These are phyloP conservation scores for Maniola jurtina DNA, from an alignment of 1,140 invertebrate species.

Conservation along the genomic window DNA sequence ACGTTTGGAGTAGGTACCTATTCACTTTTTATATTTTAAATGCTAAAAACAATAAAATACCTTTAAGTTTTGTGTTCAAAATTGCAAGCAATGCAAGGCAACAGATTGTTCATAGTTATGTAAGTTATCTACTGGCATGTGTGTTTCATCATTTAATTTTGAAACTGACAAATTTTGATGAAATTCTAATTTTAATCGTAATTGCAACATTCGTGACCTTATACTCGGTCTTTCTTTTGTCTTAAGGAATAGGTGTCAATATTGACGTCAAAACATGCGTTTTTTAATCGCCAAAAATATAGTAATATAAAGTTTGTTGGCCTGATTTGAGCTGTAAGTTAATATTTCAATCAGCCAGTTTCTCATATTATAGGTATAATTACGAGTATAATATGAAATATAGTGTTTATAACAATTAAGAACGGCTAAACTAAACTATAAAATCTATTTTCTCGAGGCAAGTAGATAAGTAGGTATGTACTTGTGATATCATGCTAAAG, in stretches of 20 bases:
- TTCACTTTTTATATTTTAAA: background rate
- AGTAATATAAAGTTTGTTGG: background rate
- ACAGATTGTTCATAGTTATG: background rate
- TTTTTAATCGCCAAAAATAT: background rate
- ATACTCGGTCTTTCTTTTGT: no score
- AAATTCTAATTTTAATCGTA: no score
- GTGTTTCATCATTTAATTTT: no score
- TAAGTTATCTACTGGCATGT: background rate
- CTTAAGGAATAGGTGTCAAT: no score
- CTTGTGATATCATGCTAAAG: slow-evolving; percentile 9
- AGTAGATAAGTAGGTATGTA: background rate
- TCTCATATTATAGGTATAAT: background rate
- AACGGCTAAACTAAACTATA: background rate
- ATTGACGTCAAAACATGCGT: no score
- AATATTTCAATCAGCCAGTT: no score
- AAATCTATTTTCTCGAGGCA: slow-evolving; percentile 4
- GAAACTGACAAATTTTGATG: no score
- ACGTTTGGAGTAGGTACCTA: background rate
- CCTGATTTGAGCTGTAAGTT: no score
- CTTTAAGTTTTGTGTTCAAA: background rate
- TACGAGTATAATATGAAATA: background rate
- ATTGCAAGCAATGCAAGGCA: no score
- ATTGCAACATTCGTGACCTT: no score
- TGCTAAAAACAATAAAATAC: background rate
- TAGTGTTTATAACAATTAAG: background rate